These are phyloP conservation scores for Colletes latitarsis DNA, from an alignment of 1,140 invertebrate species.

Conservation along the genomic window DNA sequence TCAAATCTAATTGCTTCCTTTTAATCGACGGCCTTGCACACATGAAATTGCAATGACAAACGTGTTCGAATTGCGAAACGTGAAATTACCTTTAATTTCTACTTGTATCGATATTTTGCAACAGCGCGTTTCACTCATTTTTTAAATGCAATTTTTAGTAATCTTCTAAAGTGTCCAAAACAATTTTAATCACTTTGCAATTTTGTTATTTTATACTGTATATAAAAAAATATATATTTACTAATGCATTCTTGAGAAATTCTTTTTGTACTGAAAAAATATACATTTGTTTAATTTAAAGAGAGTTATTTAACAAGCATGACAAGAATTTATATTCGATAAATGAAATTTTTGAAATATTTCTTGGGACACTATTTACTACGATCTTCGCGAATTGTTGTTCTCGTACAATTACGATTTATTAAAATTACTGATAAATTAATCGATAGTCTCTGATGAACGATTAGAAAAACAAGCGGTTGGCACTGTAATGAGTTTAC, in stretches of 20 bases:
- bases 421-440: neutral
- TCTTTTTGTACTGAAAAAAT: too few species aligned
- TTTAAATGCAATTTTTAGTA: neutral
- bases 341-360: too few species aligned
- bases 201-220: too few species aligned
- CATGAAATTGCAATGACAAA: conserved; percentile 15
- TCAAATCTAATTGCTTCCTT: conserved; percentile 50
- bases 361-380: neutral
- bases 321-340: too few species aligned
- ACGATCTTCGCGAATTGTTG: neutral
- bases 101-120: neutral
- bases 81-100: neutral
- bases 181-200: too few species aligned
- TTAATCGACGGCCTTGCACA: conserved; percentile 16
- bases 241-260: too few species aligned
- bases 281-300: too few species aligned
- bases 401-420: neutral
- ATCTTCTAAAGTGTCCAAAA: too few species aligned
- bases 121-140: neutral
- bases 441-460: neutral
- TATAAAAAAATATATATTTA: too few species aligned
- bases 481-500: neutral
- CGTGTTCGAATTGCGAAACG: neutral
- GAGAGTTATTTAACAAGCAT: too few species aligned
- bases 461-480: conserved; percentile 2